A percentile compares a stretch with the other conserved stretches of the same genome.
phyloP scores from a whole-genome alignment of 2,113 vertebrate genomes.

The Carollia perspicillata region DNA sequence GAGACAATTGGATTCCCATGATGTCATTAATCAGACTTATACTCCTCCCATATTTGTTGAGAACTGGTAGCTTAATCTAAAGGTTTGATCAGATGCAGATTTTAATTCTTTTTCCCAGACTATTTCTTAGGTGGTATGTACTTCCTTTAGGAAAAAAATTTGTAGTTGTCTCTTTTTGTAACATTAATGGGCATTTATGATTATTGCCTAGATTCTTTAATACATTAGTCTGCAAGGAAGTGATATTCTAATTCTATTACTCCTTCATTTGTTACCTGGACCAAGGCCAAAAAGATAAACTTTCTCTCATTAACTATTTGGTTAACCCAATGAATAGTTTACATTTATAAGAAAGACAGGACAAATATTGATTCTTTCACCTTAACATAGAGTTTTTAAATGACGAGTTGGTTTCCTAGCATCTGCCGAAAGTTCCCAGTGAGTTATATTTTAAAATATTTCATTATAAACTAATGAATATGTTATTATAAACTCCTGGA shows the following conservation, averaged over 20 bases:
- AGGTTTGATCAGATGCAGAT: neutral
- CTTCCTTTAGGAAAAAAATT: neutral
- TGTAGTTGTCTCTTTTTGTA: neutral
- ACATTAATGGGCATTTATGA: neutral
- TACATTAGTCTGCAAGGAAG: neutral
- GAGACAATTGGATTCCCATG: neutral
- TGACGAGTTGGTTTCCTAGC: neutral
- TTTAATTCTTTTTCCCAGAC: neutral
- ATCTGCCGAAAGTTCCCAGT: neutral
- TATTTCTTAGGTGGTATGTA: neutral
- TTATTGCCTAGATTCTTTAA: neutral
- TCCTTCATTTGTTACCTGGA: neutral
- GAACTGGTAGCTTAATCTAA: neutral
- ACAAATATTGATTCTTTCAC: neutral
- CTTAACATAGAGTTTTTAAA: neutral
- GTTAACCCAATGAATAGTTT: neutral
- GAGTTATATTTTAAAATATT: neutral
- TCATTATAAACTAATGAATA: neutral
- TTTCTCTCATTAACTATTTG: neutral
- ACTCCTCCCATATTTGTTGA: neutral
- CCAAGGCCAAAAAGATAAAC: neutral
- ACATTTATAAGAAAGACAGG: neutral
- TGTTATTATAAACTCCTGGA: neutral
- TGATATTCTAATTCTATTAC: neutral
- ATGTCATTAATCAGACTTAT: neutral